phyloP scores from a whole-genome alignment of 2,888 invertebrate species.

The Bombyx huttoni region DNA sequence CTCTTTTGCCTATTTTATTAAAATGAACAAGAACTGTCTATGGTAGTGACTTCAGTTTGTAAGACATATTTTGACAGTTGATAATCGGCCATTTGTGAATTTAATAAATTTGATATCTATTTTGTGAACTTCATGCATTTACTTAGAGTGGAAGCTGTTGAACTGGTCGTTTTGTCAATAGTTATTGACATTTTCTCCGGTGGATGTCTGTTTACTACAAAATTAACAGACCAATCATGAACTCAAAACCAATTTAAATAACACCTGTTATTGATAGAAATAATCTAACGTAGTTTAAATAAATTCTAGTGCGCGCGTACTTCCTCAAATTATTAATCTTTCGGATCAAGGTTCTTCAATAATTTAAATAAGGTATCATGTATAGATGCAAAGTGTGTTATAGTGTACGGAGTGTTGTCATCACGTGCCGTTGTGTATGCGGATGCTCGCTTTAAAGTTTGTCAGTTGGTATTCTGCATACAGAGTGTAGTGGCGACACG shows the following conservation, averaged over 20 bases:
- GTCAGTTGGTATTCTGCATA: constrained; percentile 8
- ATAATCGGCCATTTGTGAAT: constrained; percentile 46
- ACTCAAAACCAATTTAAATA: constrained; percentile 2
- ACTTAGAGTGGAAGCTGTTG: not conserved
- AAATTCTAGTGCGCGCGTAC: constrained; percentile 58
- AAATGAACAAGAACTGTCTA: too few species aligned
- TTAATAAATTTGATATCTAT: constrained; percentile 7
- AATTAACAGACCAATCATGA: constrained; percentile 11
- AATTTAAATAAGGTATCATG: constrained; percentile 60
- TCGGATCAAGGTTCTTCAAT: constrained; percentile 57
- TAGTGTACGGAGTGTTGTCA: constrained; percentile 39
- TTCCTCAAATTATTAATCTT: constrained; percentile 59
- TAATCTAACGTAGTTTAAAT: constrained; percentile 44
- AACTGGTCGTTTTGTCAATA: too few species aligned
- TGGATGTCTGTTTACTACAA: too few species aligned
- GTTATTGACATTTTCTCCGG: too few species aligned
- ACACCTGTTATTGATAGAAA: constrained; percentile 14
- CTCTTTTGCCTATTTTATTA: too few species aligned
- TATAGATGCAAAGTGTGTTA: constrained; percentile 40
- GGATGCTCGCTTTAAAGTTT: constrained; percentile 22
- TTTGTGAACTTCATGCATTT: not conserved
- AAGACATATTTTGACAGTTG: constrained; percentile 27
- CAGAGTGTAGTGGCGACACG: constrained; percentile 7
- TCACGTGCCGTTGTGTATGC: constrained; percentile 35
- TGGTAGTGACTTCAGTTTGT: not conserved